A percentile compares a stretch with the other conserved stretches of the same genome.
Conservation (phyloP, 1,140 invertebrate genomes). For the Camponotus vicinus region DNA sequence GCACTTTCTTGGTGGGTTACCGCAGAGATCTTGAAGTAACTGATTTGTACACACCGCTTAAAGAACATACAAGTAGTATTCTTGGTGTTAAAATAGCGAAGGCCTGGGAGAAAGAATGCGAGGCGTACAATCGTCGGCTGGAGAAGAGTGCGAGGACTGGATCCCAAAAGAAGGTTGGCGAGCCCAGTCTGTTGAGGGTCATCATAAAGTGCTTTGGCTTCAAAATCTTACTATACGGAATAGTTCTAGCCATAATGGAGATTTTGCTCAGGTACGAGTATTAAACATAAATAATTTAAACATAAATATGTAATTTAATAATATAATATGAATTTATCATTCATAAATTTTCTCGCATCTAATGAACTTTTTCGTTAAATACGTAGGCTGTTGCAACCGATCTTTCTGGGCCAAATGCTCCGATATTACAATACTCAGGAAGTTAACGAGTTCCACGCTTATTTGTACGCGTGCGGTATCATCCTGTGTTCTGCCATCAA, state of each 20-base stretch:
- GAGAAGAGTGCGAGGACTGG: conserved; percentile 53
- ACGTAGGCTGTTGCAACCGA: conserved; percentile 89
- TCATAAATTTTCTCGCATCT: conserved; percentile 12
- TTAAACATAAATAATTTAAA: no score
- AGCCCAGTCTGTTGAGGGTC: conserved; percentile 87
- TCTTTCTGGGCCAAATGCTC: conserved; percentile 90
- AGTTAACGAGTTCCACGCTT: conserved; percentile 87
- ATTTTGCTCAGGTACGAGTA: conserved; percentile 85
- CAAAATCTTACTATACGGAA: conserved; percentile 85
- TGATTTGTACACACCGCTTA: conserved; percentile 90
- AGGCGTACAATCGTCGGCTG: conserved; percentile 57
- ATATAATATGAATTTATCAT: neutral
- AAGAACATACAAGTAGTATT: conserved; percentile 86
- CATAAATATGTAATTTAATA: no score
- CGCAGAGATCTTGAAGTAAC: conserved; percentile 89
- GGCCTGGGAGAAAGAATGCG: conserved; percentile 81
- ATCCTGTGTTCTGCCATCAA: conserved; percentile 88
- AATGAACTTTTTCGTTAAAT: neutral
- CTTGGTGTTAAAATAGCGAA: conserved; percentile 84
- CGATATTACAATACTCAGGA: conserved; percentile 87
- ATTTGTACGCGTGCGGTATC: conserved; percentile 90
- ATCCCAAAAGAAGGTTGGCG: conserved; percentile 63
- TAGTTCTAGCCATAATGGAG: conserved; percentile 86
- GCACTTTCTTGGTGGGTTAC: conserved; percentile 89
- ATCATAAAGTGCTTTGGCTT: conserved; percentile 87